These are phyloP conservation scores for Percopsis transmontana DNA, from an alignment of 2,113 vertebrate species.

Conservation along the genomic window DNA sequence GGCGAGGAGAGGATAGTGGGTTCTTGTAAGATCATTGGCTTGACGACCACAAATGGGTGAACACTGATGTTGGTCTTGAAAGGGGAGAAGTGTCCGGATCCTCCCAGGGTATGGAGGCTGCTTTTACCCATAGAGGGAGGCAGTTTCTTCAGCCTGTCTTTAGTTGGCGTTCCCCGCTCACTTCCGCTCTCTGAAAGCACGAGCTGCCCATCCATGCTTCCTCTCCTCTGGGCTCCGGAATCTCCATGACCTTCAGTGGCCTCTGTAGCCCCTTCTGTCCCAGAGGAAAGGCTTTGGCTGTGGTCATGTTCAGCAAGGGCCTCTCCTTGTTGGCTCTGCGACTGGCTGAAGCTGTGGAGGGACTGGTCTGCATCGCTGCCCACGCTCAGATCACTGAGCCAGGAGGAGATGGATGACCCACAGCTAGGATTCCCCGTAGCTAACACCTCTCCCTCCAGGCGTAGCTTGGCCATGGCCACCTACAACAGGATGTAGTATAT, in stretches of 20 bases:
- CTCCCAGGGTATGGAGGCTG: slow-evolving; percentile 79
- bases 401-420: slow-evolving; percentile 91
- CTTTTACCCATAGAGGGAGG: slow-evolving; percentile 85
- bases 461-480: slow-evolving; percentile 88
- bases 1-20: slow-evolving; percentile 43
- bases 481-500: slow-evolving; percentile 19
- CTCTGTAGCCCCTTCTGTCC: slow-evolving; percentile 52
- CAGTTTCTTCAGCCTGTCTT: slow-evolving; percentile 81
- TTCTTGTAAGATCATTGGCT: slow-evolving; percentile 80
- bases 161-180: slow-evolving; percentile 71
- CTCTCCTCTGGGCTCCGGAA: slow-evolving; percentile 37
- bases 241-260: slow-evolving; percentile 4
- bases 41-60: slow-evolving; percentile 86
- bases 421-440: slow-evolving; percentile 74
- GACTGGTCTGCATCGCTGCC: slow-evolving; percentile 91
- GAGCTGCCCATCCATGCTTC: slow-evolving; percentile 72
- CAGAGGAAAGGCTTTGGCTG: slow-evolving; percentile 43
- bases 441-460: slow-evolving; percentile 76
- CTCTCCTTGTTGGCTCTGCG: slow-evolving; percentile 86
- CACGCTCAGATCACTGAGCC: slow-evolving; percentile 90
- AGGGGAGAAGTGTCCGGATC: slow-evolving; percentile 80
- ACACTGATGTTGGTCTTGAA: slow-evolving; percentile 85
- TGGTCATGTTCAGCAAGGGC: slow-evolving; percentile 84
- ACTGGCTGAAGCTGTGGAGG: slow-evolving; percentile 89
- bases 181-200: slow-evolving; percentile 68